Percentiles rank a stretch among this genome's conserved stretches.
phyloP scores from a whole-genome alignment of 2,113 vertebrate species.

The Crotalus helleri region DNA sequence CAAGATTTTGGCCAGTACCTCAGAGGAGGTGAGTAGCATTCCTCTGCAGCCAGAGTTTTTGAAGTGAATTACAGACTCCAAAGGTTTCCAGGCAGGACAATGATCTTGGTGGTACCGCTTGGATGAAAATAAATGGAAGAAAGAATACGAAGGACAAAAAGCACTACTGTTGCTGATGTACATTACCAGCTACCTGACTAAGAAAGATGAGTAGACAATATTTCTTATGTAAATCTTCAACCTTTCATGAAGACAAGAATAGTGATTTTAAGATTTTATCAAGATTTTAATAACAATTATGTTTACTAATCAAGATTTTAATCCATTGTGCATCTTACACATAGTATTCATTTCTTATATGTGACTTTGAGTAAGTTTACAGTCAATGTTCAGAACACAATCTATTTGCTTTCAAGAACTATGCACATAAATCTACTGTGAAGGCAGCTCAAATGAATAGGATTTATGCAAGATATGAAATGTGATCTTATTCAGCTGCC shows the following conservation, averaged over 20 bases:
- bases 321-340: neutral
- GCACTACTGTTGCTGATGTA: neutral
- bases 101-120: neutral
- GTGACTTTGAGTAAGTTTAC: neutral
- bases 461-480: slow-evolving; percentile 2
- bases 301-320: neutral
- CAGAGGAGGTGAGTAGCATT: neutral
- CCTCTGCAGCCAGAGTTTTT: neutral
- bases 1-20: neutral
- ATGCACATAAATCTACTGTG: neutral
- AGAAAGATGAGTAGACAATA: neutral
- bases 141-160: neutral
- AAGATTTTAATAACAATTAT: neutral
- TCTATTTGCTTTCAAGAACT: neutral
- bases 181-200: neutral
- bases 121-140: neutral
- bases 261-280: neutral
- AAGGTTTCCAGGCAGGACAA: neutral
- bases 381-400: neutral
- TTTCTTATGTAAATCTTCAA: neutral
- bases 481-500: neutral
- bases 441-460: neutral
- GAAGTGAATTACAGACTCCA: neutral
- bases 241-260: neutral
- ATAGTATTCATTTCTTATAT: neutral